These are phyloP conservation scores for Alloscopus bannaensis DNA, from an alignment of 2,888 invertebrate species.

Conservation along the genomic window DNA sequence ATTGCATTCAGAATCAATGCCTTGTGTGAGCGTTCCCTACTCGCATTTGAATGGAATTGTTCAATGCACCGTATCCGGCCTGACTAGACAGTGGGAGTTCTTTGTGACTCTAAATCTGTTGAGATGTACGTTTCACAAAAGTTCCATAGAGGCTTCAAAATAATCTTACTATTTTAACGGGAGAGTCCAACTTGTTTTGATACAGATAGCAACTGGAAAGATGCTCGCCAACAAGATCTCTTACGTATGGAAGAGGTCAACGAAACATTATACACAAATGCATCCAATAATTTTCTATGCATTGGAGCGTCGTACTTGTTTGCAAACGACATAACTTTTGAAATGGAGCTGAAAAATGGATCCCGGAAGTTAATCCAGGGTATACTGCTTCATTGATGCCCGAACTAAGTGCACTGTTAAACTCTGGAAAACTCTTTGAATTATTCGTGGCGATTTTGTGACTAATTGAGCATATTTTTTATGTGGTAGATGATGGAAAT, in stretches of 20 bases:
- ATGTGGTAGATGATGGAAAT: not conserved
- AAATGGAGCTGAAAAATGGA: slow-evolving; percentile 45
- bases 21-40: slow-evolving; percentile 36
- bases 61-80: slow-evolving; percentile 20
- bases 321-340: slow-evolving; percentile 45
- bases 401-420: no score
- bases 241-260: slow-evolving; percentile 45
- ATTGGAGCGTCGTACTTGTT: slow-evolving; percentile 33
- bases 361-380: not conserved
- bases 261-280: slow-evolving; percentile 40
- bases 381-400: no score
- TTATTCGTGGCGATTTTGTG: no score
- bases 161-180: not conserved
- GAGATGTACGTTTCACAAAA: slow-evolving; percentile 28
- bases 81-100: slow-evolving; percentile 31
- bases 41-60: slow-evolving; percentile 45
- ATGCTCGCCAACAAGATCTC: slow-evolving; percentile 23
- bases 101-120: slow-evolving; percentile 42
- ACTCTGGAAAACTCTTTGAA: no score
- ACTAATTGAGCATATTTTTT: no score
- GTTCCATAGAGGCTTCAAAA: not conserved
- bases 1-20: not conserved
- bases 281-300: slow-evolving; percentile 32
- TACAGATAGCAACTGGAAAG: slow-evolving; percentile 42
- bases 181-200: not conserved